Evolutionary conservation across 2,888 invertebrate genomes (phyloP).

Genomic region (Tetramorium bicarinatum): DNA sequence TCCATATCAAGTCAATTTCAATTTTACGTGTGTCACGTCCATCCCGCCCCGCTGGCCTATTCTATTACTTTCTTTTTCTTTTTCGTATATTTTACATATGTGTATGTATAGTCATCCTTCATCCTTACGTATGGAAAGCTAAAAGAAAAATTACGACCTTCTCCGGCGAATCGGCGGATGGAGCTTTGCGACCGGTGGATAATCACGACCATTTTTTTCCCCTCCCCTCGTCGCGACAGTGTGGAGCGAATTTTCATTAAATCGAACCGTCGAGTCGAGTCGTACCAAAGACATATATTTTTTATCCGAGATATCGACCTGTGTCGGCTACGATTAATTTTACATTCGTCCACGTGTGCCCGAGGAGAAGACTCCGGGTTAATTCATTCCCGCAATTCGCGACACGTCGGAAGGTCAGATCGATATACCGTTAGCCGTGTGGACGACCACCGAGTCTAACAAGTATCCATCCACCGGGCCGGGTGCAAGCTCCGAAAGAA

Average conservation of each 20-base stretch:
- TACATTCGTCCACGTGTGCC: neutral
- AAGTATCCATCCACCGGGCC: slow-evolving; percentile 35
- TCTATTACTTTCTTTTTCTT: slow-evolving; percentile 35
- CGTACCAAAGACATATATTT: neutral
- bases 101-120: slow-evolving; percentile 38
- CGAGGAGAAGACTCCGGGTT: neutral
- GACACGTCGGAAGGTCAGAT: slow-evolving; percentile 35
- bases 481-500: slow-evolving; percentile 25
- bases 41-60: slow-evolving; percentile 48
- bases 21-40: slow-evolving; percentile 58
- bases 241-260: neutral
- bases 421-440: slow-evolving; percentile 15
- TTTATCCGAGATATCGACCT: neutral
- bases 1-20: slow-evolving; percentile 54
- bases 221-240: neutral
- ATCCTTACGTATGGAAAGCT: slow-evolving; percentile 6
- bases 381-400: slow-evolving; percentile 33
- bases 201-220: neutral
- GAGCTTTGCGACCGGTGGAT: slow-evolving; percentile 17
- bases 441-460: slow-evolving; percentile 17
- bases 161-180: slow-evolving; percentile 38
- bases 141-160: neutral
- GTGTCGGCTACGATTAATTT: slow-evolving; percentile 13
- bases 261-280: neutral
- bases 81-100: slow-evolving; percentile 44